These are phyloP conservation scores for Andrena fulva DNA, from an alignment of 2,888 invertebrate genomes.

Conservation along the genomic window DNA sequence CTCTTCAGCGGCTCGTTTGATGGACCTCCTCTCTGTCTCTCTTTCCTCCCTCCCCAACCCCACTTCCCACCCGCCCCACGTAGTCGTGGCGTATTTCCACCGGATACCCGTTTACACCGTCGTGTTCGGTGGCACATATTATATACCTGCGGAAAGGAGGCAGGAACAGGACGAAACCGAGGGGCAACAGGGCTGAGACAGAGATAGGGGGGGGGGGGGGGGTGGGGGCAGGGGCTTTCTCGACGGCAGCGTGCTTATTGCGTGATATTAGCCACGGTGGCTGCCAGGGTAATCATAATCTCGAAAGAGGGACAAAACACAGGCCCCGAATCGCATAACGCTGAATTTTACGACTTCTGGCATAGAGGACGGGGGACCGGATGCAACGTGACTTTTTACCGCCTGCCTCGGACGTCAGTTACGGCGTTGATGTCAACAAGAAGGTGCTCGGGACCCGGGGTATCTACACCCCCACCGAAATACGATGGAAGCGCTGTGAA, in stretches of 20 bases:
- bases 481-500: not conserved
- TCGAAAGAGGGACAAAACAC: conserved; percentile 80
- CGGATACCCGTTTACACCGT: conserved; percentile 75
- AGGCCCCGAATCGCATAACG: conserved; percentile 78
- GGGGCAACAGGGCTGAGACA: conserved; percentile 40
- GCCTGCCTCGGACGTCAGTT: conserved; percentile 50
- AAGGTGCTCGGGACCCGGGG: conserved; percentile 30
- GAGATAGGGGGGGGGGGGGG: conserved; percentile 22
- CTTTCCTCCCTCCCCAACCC: not conserved
- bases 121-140: conserved; percentile 75
- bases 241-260: conserved; percentile 76
- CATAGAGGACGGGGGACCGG: conserved; percentile 74
- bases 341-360: conserved; percentile 80
- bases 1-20: conserved; percentile 77
- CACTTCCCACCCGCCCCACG: conserved; percentile 26
- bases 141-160: conserved; percentile 68
- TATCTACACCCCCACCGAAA: conserved; percentile 35
- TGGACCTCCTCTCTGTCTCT: conserved; percentile 52
- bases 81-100: conserved; percentile 68
- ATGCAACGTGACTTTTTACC: conserved; percentile 79
- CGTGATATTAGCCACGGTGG: conserved; percentile 82
- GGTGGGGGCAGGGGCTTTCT: conserved; percentile 52
- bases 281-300: conserved; percentile 81
- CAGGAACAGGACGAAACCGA: conserved; percentile 41
- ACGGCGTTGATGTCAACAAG: conserved; percentile 58